Conservation (phyloP, 2,113 vertebrate genomes). For the Limanda limanda region DNA sequence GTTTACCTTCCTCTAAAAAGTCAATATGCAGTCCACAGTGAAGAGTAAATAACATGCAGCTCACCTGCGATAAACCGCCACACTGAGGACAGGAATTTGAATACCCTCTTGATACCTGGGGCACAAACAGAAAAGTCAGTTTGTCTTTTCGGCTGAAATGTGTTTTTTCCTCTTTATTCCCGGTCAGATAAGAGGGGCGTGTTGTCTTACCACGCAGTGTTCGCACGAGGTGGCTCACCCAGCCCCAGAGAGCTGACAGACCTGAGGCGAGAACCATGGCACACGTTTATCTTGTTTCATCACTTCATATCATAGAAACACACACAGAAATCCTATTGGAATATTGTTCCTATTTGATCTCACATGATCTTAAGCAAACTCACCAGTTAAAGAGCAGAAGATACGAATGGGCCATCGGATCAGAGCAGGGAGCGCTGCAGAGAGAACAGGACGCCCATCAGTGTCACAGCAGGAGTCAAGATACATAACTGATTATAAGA, state of each 20-base stretch:
- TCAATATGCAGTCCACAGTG: conserved; percentile 1
- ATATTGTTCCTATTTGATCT: background rate
- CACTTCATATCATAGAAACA: background rate
- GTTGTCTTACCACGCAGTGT: conserved; percentile 69
- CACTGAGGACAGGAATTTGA: conserved; percentile 58
- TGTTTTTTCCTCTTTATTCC: background rate
- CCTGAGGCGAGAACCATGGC: conserved; percentile 48
- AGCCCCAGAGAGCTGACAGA: conserved; percentile 74
- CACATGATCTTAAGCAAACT: conserved; percentile 10
- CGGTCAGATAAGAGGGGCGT: background rate
- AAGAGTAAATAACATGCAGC: conserved; percentile 27
- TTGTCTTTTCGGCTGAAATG: background rate
- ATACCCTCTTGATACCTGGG: conserved; percentile 71
- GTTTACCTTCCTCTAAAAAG: conserved; percentile 14
- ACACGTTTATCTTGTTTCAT: background rate
- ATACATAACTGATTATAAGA: too few species aligned
- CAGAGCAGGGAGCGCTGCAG: conserved; percentile 71
- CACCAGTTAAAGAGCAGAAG: conserved; percentile 78
- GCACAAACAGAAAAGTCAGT: background rate
- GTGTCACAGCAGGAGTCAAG: background rate
- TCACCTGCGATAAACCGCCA: conserved; percentile 68
- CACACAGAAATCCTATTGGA: background rate
- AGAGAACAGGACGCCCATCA: background rate
- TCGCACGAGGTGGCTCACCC: conserved; percentile 71
- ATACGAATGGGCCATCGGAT: conserved; percentile 76